Evolutionary conservation across 2,113 vertebrate genomes (phyloP), one percentile per base, ranked within the genome.

Genomic region (Circaetus gallicus): DNA sequence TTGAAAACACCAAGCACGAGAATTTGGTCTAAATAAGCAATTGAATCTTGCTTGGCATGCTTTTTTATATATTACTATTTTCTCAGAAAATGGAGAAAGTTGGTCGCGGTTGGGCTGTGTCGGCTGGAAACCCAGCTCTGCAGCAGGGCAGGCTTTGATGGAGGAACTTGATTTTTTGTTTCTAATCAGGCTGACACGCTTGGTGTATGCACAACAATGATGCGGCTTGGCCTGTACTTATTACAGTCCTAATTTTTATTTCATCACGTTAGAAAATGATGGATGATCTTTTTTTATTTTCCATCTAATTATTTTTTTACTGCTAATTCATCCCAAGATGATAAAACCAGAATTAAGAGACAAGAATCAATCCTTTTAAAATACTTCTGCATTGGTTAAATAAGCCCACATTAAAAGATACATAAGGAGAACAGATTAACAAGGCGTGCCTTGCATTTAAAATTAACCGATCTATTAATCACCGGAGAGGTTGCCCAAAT

Each of bases 171-270:
- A n/a, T 63, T 93, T 86, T 77, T 69, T 70, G 83, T 70, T 53
- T 82, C 86, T 86, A 36, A 86, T 88, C 94, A 73, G 50, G 63
- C 86, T 89, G 94, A 80, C 89, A 71, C 28, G 63, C 45, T 69
- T 56, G 83, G 72, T 81, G 93, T 83, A 15, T 45, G 93, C 34
- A 14, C 86, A 83, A 76, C 94, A 76, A 63, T 2, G 52, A 42
- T 40, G 43, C 52, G 16, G 90, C 88, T 69, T 5, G 34, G 83
- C 86, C 89, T 43, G 59, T 3, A 2, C 77, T 78, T 40, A 19
- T 43, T 45, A 40, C 86, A 53, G n/a, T 4, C 77, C 89, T 91
- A n/a, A 69, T 92, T 96, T 95, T 89, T 69, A 86, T 95, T 95
- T 86, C 52, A 2, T 49, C 76, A 13, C 9, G 24, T 71, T 76